phyloP scores from a whole-genome alignment of 2,888 invertebrate genomes.

The Diplazon laetatorius region DNA sequence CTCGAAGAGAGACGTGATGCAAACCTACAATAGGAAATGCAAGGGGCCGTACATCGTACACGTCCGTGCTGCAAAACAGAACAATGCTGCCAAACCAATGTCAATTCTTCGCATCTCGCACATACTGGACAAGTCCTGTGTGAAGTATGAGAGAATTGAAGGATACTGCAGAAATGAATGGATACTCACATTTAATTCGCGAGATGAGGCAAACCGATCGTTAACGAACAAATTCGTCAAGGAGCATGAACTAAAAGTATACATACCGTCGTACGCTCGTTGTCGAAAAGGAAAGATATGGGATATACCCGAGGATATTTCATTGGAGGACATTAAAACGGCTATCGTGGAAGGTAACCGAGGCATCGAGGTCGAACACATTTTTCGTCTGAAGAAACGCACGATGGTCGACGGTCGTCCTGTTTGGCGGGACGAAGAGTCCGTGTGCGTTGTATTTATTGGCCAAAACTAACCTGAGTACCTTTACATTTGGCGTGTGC shows the following conservation, averaged over 20 bases:
- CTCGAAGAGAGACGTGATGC: no score
- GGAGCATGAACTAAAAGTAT: slow-evolving; percentile 1
- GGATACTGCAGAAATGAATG: slow-evolving; percentile 23
- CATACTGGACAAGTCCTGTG: slow-evolving; percentile 17
- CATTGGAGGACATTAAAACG: not conserved
- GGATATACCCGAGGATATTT: slow-evolving; percentile 4
- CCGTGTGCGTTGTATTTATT: slow-evolving; percentile 27
- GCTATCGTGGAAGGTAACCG: slow-evolving; percentile 12
- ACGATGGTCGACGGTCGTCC: not conserved
- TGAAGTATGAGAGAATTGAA: slow-evolving; percentile 29
- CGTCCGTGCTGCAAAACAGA: not conserved
- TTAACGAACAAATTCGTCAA: not conserved
- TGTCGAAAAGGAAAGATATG: not conserved
- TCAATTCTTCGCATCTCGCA: slow-evolving; percentile 25
- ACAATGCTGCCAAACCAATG: not conserved
- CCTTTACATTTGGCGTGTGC: slow-evolving; percentile 24
- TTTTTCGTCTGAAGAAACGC: slow-evolving; percentile 27
- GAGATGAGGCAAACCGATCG: slow-evolving; percentile 21
- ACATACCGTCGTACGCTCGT: not conserved
- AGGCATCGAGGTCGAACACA: not conserved
- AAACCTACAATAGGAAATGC: no score
- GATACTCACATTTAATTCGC: not conserved
- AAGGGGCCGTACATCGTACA: slow-evolving; percentile 25
- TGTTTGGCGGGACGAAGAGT: slow-evolving; percentile 4
- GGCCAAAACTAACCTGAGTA: not conserved